Evolutionary conservation across 92 coral and sea anemone species (phyloP), one percentile per base, ranked within the genome.

Genomic region (Paramuricea clavata): DNA sequence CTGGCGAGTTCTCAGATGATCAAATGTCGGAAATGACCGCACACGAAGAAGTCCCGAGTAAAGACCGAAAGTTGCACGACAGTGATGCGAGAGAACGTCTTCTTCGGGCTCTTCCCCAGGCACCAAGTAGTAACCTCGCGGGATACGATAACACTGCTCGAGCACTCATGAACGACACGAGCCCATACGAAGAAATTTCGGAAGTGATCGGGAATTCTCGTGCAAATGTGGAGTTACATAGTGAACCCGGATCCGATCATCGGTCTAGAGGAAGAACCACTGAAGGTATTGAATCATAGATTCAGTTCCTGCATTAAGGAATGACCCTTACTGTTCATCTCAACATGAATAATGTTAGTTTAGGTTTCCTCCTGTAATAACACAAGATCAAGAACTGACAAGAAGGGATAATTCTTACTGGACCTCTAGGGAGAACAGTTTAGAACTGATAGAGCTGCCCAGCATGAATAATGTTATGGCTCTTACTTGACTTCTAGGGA

Each of bases 121-220:
- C 84, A 10, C 84, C 84, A 1, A 25, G 32, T 0, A 27, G 73
- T 36, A 57, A 41, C 22, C 8, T 19, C 6, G 32, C 54, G 0
- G 21, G 34, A 36, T 79, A 79, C 56, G 84, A 79, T 57, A 79
- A 79, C 57, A 59, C 84, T 3, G 31, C 28, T 8, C 31, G 32
- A n/a, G 67, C 82, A 10, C 41, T 28, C 47, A 19, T 33, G 56
- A 36, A 23, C 3, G 84, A 79, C 52, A 12, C 67, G 25, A 59
- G 73, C 56, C 73, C 84, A 6, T 79, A 79, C 59, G 56, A 79
- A 79, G 84, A 79, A 31, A 79, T 79, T 10, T 59, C 84, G 41
- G 84, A 79, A n/a, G 72, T 79, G 54, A 61, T 79, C 39, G 57
- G 54, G 15, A 67, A 79, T 10, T 30, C 71, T n/a, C 84, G 84